phyloP scores from a whole-genome alignment of 2,888 invertebrate species.

The Lepeophtheirus nordmannii region DNA sequence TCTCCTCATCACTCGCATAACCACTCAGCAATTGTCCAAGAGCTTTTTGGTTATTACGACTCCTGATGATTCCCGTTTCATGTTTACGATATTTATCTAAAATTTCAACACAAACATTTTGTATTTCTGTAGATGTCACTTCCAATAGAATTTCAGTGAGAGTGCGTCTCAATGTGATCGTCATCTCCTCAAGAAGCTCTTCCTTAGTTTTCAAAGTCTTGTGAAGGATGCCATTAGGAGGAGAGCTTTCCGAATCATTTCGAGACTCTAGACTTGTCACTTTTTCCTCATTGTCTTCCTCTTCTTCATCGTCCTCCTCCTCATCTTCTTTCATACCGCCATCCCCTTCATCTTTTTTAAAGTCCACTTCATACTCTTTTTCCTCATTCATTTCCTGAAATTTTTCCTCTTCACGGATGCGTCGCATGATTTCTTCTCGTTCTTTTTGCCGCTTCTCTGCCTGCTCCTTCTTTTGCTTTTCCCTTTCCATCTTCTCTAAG shows the following conservation, averaged over 20 bases:
- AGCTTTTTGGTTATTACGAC: constrained; percentile 69
- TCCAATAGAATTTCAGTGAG: constrained; percentile 85
- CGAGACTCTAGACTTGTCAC: constrained; percentile 29
- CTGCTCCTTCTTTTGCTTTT: constrained; percentile 57
- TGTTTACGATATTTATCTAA: constrained; percentile 58
- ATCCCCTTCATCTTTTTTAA: too few relatives aligned
- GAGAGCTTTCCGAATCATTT: not conserved
- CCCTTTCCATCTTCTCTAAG: constrained; percentile 90
- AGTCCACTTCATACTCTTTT: not conserved
- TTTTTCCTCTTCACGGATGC: not conserved
- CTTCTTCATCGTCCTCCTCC: constrained; percentile 28
- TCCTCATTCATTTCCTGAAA: constrained; percentile 18
- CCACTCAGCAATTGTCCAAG: constrained; percentile 65
- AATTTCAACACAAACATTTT: constrained; percentile 66
- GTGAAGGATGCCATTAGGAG: not conserved
- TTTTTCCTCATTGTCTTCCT: constrained; percentile 29
- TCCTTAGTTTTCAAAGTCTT: constrained; percentile 6
- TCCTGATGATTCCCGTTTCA: constrained; percentile 61
- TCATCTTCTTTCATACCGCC: not conserved
- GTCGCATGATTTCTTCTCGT: constrained; percentile 1
- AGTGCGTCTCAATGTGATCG: constrained; percentile 68
- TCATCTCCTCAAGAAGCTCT: constrained; percentile 34
- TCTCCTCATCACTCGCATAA: constrained; percentile 31
- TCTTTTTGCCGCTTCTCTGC: not conserved
- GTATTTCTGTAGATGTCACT: constrained; percentile 80